Evolutionary conservation across 2,113 vertebrate genomes (phyloP).

Genomic region (Nanorana parkeri): DNA sequence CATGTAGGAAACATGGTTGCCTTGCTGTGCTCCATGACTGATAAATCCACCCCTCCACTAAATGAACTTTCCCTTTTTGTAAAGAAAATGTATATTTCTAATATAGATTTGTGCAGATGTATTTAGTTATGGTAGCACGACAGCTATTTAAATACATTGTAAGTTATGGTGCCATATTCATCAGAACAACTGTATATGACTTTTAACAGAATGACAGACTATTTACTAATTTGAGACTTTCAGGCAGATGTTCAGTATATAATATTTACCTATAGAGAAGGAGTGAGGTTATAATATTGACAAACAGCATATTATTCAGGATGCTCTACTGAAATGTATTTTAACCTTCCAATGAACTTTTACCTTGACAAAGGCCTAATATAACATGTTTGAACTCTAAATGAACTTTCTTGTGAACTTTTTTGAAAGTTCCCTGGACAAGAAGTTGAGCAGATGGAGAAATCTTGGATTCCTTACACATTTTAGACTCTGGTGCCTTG

Average conservation of each 20-base stretch:
- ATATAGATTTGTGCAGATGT: no score
- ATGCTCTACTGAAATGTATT: slow-evolving; percentile 56
- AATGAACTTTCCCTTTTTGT: no score
- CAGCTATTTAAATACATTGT: not conserved
- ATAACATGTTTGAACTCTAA: slow-evolving; percentile 74
- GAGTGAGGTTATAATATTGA: slow-evolving; percentile 44
- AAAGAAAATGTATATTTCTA: no score
- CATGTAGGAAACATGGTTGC: no score
- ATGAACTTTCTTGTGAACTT: slow-evolving; percentile 82
- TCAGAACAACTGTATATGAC: not conserved
- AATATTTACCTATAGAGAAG: slow-evolving; percentile 16
- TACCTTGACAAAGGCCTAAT: slow-evolving; percentile 75
- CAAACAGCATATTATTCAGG: slow-evolving; percentile 44
- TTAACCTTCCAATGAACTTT: slow-evolving; percentile 78
- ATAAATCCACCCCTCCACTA: no score
- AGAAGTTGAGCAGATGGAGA: slow-evolving; percentile 80
- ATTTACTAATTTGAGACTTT: not conserved
- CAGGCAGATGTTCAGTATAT: not conserved
- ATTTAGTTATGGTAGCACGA: no score
- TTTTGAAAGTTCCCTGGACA: slow-evolving; percentile 65
- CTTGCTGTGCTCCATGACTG: no score
- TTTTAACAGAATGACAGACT: not conserved
- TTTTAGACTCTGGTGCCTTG: slow-evolving; percentile 70
- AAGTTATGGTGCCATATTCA: not conserved
- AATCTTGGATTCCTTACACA: slow-evolving; percentile 73